Base-by-base conservation (phyloP, 2,797 vertebrate species). In the Crypturellus tataupa region DNA sequence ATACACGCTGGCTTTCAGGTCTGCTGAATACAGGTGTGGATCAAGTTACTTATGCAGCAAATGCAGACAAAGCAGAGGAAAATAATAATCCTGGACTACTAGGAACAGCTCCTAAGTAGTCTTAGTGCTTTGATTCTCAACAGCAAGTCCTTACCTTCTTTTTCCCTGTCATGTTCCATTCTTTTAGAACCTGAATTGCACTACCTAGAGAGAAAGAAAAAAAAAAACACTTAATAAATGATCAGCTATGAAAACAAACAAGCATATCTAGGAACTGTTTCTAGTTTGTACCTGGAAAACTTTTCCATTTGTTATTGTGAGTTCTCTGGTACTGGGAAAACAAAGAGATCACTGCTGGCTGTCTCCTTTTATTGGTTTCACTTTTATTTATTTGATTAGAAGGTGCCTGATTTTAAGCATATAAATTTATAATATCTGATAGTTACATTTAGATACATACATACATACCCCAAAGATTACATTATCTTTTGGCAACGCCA, bases 151-250 rank as follows among this genome's bases (percentile, higher is more conserved):
- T 97, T 97, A 98, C 98, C 98, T 98, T 98, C 97, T 97, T 98
- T 92, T 98, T 98, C 58, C 98, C 98, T 51, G 97, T 97, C 97
- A 98, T 97, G 87, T 98, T 98, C 98, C 98, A 98, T 95, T 98
- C 98, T 94, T 98, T 98, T 12, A 98, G 94, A 88, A 98, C 97
- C 89, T 98, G 97, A 96, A 92, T 14, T 85, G 98, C 98, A 0
- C 97, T 98, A 56, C 98, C 98, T 98, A 93, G 68, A 96, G 12
- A 85, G 88, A 80, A 27, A 2, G 12, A 90, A 92, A 80, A n/a
- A 3, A 17, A 33, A 96, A 96, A 91, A 95, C 44, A 68, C 60
- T 95, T 97, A 97, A 76, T 13, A 89, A 6, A 75, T 77, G 78
- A 47, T 93, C 81, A 85, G 42, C 68, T 46, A 40, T 21, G 46